Conservation (phyloP, 2,888 invertebrate genomes). For the Tetramorium bicarinatum region DNA sequence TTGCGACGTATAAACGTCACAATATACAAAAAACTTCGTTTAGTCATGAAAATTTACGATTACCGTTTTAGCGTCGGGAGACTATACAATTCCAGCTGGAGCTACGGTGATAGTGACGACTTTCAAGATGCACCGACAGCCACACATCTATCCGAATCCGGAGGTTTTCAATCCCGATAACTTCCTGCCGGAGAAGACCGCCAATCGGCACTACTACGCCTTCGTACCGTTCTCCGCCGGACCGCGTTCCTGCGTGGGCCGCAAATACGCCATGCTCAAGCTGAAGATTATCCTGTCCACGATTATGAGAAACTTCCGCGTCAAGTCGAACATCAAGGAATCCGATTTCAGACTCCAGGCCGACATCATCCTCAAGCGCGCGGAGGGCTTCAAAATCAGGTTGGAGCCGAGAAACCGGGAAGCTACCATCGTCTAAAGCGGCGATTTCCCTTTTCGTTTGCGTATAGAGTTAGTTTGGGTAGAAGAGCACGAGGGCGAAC, state of each 20-base stretch:
- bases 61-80: constrained; percentile 87
- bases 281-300: constrained; percentile 92
- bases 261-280: constrained; percentile 93
- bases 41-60: not conserved
- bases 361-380: constrained; percentile 92
- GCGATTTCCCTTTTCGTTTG: not conserved
- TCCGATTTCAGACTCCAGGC: constrained; percentile 90
- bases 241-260: constrained; percentile 93
- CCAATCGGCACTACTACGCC: constrained; percentile 92
- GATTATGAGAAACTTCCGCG: constrained; percentile 90
- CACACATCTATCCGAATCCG: constrained; percentile 90
- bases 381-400: constrained; percentile 90
- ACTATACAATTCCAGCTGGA: constrained; percentile 90
- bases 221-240: constrained; percentile 94
- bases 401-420: constrained; percentile 81
- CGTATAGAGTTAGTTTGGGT: not conserved
- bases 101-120: constrained; percentile 90
- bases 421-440: constrained; percentile 69
- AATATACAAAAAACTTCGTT: not conserved
- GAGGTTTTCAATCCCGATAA: constrained; percentile 92
- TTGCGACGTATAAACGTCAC: not conserved
- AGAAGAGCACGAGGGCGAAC: not conserved
- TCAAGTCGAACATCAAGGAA: constrained; percentile 89
- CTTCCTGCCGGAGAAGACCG: constrained; percentile 92
- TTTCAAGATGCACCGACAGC: constrained; percentile 90